Evolutionary conservation across 2,797 vertebrate genomes (phyloP), one percentile per base, ranked within the genome.

Genomic region (Pseudochirops cupreus): DNA sequence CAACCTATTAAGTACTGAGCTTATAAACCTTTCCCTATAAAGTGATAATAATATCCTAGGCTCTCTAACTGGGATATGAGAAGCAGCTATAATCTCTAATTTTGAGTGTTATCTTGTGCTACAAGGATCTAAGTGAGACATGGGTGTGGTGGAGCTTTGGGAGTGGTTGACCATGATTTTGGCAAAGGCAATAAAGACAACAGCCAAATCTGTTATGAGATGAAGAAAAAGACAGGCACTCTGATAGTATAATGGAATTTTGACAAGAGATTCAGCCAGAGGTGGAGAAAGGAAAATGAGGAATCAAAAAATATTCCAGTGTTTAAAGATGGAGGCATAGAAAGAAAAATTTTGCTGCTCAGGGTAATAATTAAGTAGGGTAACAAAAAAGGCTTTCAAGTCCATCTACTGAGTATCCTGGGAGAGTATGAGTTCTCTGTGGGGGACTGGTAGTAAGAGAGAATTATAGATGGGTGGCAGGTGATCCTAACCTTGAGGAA

Each of bases 221-320:
- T 46, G 74, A 46, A 82, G 74, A 46, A 82, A 87, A 87, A 26
- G 74, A 74, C 14, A 14, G 62, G 39, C n/a, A 0, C 1, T 92
- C 9, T 0, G 52, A 56, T 6, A 3, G 9, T 16, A 11, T 0
- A 5, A 4, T 50, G 28, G 74, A 13, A 10, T 0, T 1, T 14
- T 56, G 74, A 57, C 18, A 24, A 14, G 12, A 0, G 50, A 13
- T 1, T 0, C 0, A 56, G 56, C 92, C 0, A 0, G 53, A 24
- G 29, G 16, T 6, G 24, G 14, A 39, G 26, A 50, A 53, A 11
- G 33, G 67, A 14, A n/a, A 91, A 50, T 0, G 62, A 26, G 82
- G 74, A 7, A 1, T 24, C 29, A 12, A 0, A 57, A 91, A 62
- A 13, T 18, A 4, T 57, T 50, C 53, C n/a, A 0, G 33, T 3